Percentiles rank a stretch among this genome's conserved stretches.
Evolutionary conservation across 2,797 vertebrate genomes (phyloP).

Genomic region (Poeciliopsis paucimaculata): DNA sequence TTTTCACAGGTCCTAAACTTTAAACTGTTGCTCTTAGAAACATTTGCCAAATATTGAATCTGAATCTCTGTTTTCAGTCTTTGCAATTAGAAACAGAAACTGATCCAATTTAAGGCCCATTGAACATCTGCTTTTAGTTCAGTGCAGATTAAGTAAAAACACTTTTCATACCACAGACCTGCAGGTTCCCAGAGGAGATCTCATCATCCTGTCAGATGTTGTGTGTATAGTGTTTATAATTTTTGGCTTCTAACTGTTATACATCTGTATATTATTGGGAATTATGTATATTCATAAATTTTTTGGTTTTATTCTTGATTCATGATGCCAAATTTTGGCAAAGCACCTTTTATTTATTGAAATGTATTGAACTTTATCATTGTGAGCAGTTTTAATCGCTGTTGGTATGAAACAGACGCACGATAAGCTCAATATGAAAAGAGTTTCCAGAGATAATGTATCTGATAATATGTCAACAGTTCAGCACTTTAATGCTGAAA

Average conservation of each 20-base stretch:
- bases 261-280: conserved; percentile 5
- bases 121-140: conserved; percentile 39
- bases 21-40: conserved; percentile 18
- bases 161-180: not conserved
- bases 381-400: not conserved
- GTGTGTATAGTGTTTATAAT: not conserved
- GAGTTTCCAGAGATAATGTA: conserved; percentile 26
- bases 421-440: not conserved
- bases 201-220: conserved; percentile 11
- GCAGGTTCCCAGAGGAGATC: conserved; percentile 14
- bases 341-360: not conserved
- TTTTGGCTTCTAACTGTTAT: conserved; percentile 2
- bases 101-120: not conserved
- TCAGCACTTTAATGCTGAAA: conserved; percentile 23
- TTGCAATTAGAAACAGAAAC: conserved; percentile 21
- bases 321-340: not conserved
- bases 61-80: conserved; percentile 5
- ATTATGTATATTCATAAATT: not conserved
- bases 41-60: conserved; percentile 7
- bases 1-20: conserved; percentile 33
- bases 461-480: conserved; percentile 38
- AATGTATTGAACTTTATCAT: not conserved
- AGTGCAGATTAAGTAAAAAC: conserved; percentile 5
- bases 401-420: conserved; percentile 3
- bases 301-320: not conserved